Percentiles rank a stretch among this genome's conserved stretches.
phyloP scores from a whole-genome alignment of 2,113 vertebrate genomes.

The Stigmatopora nigra region DNA sequence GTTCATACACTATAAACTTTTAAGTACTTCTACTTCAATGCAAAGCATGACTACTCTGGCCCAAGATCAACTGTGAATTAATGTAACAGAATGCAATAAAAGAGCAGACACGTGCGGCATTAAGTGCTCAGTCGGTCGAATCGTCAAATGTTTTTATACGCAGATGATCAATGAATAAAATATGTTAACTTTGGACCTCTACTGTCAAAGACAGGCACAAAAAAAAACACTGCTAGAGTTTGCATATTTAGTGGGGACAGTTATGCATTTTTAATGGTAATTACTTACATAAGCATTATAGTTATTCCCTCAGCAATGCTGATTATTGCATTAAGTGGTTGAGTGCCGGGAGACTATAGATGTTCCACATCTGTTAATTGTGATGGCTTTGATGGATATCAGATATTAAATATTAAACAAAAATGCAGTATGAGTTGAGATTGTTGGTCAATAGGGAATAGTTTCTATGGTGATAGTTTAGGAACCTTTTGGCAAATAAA shows the following conservation, averaged over 20 bases:
- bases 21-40: too few relatives aligned
- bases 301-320: slow-evolving; percentile 49
- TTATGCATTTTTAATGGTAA: slow-evolving; percentile 53
- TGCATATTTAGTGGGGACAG: slow-evolving; percentile 22
- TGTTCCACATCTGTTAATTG: slow-evolving; percentile 7
- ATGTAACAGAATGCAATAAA: slow-evolving; percentile 26
- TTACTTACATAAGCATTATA: slow-evolving; percentile 50
- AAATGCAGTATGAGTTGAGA: neutral
- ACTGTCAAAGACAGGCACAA: slow-evolving; percentile 20
- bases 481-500: neutral
- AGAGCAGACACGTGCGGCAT: slow-evolving; percentile 17
- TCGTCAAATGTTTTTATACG: slow-evolving; percentile 26
- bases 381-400: slow-evolving; percentile 15
- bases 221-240: slow-evolving; percentile 30
- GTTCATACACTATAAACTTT: too few relatives aligned
- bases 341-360: slow-evolving; percentile 31
- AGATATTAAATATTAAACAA: neutral
- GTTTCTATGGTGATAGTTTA: neutral
- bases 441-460: neutral
- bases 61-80: slow-evolving; percentile 19
- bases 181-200: slow-evolving; percentile 26
- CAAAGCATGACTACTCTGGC: too few relatives aligned
- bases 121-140: slow-evolving; percentile 27
- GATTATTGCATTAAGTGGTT: slow-evolving; percentile 37
- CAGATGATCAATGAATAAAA: slow-evolving; percentile 36